Percentiles rank a stretch among this genome's conserved stretches.
These are phyloP conservation scores for Agelaius tricolor DNA, from an alignment of 2,113 vertebrate species.

Conservation along the genomic window DNA sequence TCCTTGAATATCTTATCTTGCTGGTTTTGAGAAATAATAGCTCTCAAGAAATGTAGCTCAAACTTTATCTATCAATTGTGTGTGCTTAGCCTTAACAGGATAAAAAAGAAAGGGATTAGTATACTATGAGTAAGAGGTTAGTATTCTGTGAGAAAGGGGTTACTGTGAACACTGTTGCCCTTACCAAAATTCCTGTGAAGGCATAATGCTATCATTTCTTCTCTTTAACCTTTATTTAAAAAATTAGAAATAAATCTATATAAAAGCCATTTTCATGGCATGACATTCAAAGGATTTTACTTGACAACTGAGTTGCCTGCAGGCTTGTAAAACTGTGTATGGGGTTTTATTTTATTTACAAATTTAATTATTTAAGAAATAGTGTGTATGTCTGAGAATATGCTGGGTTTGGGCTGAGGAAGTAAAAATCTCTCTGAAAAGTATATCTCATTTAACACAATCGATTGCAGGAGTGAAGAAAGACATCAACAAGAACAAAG, in stretches of 20 bases:
- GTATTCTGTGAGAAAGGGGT: neutral
- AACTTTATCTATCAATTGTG: conserved; percentile 34
- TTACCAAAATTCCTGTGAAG: neutral
- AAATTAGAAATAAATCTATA: neutral
- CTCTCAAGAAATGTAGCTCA: conserved; percentile 14
- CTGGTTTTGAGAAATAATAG: conserved; percentile 6
- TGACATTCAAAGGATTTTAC: neutral
- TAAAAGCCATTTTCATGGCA: neutral
- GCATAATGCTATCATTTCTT: neutral
- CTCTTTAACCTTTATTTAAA: neutral
- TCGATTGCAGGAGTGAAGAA: neutral
- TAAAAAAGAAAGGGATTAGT: neutral
- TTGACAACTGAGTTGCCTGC: neutral
- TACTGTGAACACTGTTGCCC: neutral
- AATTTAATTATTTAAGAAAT: neutral
- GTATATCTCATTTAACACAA: neutral
- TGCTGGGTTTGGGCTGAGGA: neutral
- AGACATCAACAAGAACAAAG: neutral
- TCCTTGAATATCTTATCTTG: conserved; percentile 31
- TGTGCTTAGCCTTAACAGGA: neutral
- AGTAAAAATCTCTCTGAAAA: neutral
- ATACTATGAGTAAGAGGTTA: neutral
- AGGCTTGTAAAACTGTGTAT: neutral
- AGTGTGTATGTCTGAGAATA: neutral
- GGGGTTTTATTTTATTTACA: neutral